A percentile compares a stretch with the other conserved stretches of the same genome.
phyloP scores from a whole-genome alignment of 2,797 vertebrate genomes.

The Scolopax bukidnonensis region DNA sequence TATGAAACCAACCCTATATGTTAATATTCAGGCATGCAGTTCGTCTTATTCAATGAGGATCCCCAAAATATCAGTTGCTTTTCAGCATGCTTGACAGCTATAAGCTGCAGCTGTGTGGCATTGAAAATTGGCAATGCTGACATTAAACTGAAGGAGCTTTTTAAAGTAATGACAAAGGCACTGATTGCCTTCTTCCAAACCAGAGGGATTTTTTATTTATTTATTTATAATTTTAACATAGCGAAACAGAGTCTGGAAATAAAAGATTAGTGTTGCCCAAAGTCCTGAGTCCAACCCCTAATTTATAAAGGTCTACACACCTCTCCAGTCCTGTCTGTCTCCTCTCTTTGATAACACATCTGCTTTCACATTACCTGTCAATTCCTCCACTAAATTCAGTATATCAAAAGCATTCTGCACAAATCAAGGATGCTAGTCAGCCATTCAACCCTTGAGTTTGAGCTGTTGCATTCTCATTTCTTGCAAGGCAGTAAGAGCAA shows the following conservation, averaged over 20 bases:
- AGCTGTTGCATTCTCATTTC: conserved; percentile 30
- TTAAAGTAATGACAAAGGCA: conserved; percentile 72
- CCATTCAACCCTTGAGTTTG: neutral
- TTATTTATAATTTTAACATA: neutral
- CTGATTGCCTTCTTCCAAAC: conserved; percentile 70
- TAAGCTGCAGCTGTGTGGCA: conserved; percentile 74
- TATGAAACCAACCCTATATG: neutral
- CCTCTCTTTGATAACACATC: neutral
- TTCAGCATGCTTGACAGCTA: conserved; percentile 56
- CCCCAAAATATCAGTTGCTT: conserved; percentile 54
- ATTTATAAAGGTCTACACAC: neutral
- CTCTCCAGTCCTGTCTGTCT: neutral
- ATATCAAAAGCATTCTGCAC: neutral
- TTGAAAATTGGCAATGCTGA: conserved; percentile 68
- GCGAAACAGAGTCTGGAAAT: neutral
- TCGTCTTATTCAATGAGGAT: conserved; percentile 40
- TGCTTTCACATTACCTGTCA: neutral
- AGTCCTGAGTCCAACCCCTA: neutral
- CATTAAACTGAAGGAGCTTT: conserved; percentile 67
- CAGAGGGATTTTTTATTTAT: neutral
- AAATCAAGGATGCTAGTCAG: neutral
- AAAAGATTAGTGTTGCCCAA: neutral
- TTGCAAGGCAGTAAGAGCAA: conserved; percentile 50
- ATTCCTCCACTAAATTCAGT: neutral
- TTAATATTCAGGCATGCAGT: conserved; percentile 28